phyloP scores from a whole-genome alignment of 2,888 invertebrate genomes.

The Megaustenia siamemsis region DNA sequence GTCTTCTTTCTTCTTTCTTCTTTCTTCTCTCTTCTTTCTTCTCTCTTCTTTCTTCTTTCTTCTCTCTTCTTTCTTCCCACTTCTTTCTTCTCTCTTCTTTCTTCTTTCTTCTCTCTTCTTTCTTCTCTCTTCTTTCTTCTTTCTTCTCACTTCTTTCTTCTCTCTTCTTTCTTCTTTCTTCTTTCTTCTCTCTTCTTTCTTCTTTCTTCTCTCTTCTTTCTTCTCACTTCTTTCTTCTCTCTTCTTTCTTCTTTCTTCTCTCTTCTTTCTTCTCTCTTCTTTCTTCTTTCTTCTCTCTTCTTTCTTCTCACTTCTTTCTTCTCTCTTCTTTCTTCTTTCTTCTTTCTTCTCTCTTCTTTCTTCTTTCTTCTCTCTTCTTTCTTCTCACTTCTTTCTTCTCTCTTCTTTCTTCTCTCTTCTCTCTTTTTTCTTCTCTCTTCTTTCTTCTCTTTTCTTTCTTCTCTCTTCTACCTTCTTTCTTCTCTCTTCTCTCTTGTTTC shows the following conservation, averaged over 20 bases:
- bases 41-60: not conserved
- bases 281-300: not conserved
- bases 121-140: not conserved
- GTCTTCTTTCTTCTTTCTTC: no score
- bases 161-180: slow-evolving; percentile 10
- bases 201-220: no score
- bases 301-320: no score
- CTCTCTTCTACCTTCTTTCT: no score
- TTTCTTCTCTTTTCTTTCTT: not conserved
- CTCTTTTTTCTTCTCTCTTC: not conserved
- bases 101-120: not conserved
- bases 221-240: slow-evolving; percentile 26
- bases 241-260: not conserved
- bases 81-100: not conserved
- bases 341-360: not conserved
- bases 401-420: not conserved
- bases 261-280: not conserved
- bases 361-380: no score
- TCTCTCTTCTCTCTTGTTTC: no score
- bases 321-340: not conserved
- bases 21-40: not conserved
- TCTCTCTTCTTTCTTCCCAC: no score
- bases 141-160: no score
- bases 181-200: not conserved
- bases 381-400: not conserved